A percentile compares a stretch with the other conserved stretches of the same genome.
Evolutionary conservation across 2,113 vertebrate species (phyloP).

Genomic region (Arenaria interpres): DNA sequence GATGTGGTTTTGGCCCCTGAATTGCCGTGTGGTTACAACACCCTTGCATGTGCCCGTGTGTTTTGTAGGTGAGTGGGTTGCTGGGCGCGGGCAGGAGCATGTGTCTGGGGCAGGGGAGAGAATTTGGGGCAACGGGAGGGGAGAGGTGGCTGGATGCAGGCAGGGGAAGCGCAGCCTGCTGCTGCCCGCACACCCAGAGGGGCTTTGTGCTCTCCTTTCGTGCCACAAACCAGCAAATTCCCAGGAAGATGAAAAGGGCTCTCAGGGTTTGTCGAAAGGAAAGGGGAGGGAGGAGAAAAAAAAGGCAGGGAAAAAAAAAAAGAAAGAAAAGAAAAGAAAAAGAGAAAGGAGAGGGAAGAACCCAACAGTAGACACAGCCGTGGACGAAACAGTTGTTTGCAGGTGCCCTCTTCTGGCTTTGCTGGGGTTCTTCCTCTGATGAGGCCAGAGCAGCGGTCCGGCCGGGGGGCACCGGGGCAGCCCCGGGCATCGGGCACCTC

Average conservation of each 20-base stretch:
- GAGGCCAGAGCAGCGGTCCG: background rate
- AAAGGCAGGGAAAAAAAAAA: too few relatives aligned
- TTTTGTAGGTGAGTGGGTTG: background rate
- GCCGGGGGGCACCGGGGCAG: background rate
- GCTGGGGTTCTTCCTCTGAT: background rate
- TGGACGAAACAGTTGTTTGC: background rate
- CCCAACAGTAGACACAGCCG: background rate
- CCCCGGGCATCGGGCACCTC: background rate
- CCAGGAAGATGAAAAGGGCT: background rate
- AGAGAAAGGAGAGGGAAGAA: background rate
- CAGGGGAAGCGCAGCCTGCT: accelerated
- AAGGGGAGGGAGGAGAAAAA: too few relatives aligned
- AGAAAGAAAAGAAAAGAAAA: too few relatives aligned
- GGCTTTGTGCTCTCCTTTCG: background rate
- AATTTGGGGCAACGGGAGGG: background rate
- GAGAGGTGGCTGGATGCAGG: background rate
- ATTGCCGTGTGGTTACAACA: background rate
- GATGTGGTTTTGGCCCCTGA: background rate
- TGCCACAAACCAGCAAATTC: background rate
- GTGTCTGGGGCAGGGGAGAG: background rate
- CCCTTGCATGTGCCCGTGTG: accelerated
- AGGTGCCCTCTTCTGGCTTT: conserved; percentile 57
- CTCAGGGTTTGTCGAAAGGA: background rate
- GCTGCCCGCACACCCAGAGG: accelerated
- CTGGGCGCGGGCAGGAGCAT: accelerated